These are phyloP conservation scores for Machimus rusticus DNA, from an alignment of 2,888 invertebrate genomes.

Conservation along the genomic window DNA sequence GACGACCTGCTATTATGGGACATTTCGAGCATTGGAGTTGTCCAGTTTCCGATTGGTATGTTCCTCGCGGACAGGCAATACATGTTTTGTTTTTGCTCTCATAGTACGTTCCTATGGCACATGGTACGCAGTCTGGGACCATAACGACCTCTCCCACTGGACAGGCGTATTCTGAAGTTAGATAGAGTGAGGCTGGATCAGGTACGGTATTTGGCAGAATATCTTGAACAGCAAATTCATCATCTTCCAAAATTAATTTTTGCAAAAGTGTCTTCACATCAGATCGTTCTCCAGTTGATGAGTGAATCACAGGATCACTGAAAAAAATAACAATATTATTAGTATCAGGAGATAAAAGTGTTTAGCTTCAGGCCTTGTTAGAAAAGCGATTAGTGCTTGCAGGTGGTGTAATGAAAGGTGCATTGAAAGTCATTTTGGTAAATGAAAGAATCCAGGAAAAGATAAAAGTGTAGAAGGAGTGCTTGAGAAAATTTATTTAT, in stretches of 20 bases:
- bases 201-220: slow-evolving; percentile 94
- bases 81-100: slow-evolving; percentile 80
- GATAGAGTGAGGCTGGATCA: slow-evolving; percentile 84
- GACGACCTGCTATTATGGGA: slow-evolving; percentile 87
- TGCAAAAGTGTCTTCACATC: slow-evolving; percentile 84
- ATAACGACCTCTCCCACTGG: slow-evolving; percentile 92
- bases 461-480: not conserved
- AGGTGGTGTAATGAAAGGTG: not conserved
- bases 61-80: slow-evolving; percentile 84
- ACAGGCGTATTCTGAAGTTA: slow-evolving; percentile 93
- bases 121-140: slow-evolving; percentile 92
- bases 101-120: slow-evolving; percentile 89
- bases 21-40: slow-evolving; percentile 89
- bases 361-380: not conserved
- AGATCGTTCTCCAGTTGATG: slow-evolving; percentile 86
- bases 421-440: not conserved
- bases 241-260: slow-evolving; percentile 89
- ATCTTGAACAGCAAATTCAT: slow-evolving; percentile 91
- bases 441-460: not conserved
- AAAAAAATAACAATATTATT: not conserved
- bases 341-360: not conserved
- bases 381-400: slow-evolving; percentile 19
- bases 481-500: not conserved
- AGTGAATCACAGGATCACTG: slow-evolving; percentile 89
- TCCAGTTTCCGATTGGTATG: slow-evolving; percentile 92